Evolutionary conservation across 2,888 invertebrate genomes (phyloP), one percentile per base, ranked within the genome.

Genomic region (Sinodicranocentrus sp.): DNA sequence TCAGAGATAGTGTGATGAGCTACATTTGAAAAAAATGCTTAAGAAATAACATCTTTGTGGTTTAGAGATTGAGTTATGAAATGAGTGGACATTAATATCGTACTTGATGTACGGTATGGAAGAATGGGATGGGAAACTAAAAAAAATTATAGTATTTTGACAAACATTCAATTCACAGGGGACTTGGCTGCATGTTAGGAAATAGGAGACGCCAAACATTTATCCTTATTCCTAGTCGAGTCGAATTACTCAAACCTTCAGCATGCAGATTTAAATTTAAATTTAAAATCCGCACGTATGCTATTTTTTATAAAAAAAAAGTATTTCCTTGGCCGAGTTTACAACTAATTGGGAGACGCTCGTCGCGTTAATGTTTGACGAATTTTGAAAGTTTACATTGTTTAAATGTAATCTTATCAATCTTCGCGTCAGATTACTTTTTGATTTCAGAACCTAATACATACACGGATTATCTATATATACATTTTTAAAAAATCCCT

Each of bases 241-340:
- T n/a, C n/a, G n/a, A n/a, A n/a, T n/a, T n/a, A n/a, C n/a, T n/a
- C n/a, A n/a, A n/a, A n/a, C n/a, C n/a, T n/a, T n/a, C n/a, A n/a
- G n/a, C n/a, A 8, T 17, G 8, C 15, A 52, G 52, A 8, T 52
- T 52, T 2, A 52, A 52, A 15, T 19, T 52, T 52, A n/a, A 52
- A 52, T 52, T 52, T 19, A 52, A 52, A 52, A 52, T 52, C 52
- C 52, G 52, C 17, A 52, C n/a, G 52, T 52, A 52, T 15, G 8
- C 52, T 17, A 8, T 52, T 17, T 19, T 8, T 15, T 2, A 8
- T 39, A 15, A 15, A 52, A 17, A 19, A 19, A 8, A 19, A 52
- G n/a, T 52, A 52, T 52, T 52, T 52, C 52, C 52, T 52, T 52
- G 52, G 19, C 52, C 63, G 33, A 26, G 13, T 28, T 28, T 17